phyloP scores from a whole-genome alignment of 2,888 invertebrate species.

The Bibio marci region DNA sequence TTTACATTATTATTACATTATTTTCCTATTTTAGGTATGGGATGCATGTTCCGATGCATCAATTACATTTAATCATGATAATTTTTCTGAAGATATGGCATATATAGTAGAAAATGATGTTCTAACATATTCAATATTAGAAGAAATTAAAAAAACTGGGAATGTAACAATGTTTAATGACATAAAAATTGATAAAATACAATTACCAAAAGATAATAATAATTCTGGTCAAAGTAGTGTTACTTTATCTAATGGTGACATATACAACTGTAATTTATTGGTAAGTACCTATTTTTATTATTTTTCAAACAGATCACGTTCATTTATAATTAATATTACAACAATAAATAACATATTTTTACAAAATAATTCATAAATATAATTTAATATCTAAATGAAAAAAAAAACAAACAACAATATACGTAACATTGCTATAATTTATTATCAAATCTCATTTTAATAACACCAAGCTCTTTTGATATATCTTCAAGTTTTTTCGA shows the following conservation, averaged over 20 bases:
- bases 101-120: conserved; percentile 92
- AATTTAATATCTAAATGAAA: background rate
- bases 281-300: conserved; percentile 31
- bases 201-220: conserved; percentile 30
- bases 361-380: background rate
- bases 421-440: too few species aligned
- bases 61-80: conserved; percentile 67
- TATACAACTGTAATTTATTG: conserved; percentile 47
- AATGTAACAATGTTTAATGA: conserved; percentile 52
- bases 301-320: too few species aligned
- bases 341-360: background rate
- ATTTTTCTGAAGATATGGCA: conserved; percentile 57
- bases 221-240: conserved; percentile 27
- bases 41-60: conserved; percentile 80
- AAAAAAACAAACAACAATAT: too few species aligned
- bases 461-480: background rate
- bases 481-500: conserved; percentile 1
- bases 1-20: background rate
- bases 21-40: conserved; percentile 55
- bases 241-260: conserved; percentile 43
- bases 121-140: conserved; percentile 54
- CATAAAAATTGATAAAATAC: conserved; percentile 48
- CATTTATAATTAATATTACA: background rate
- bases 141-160: conserved; percentile 35
- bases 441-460: background rate